Evolutionary conservation across 2,113 vertebrate genomes (phyloP).

Genomic region (Catharus bicknelli): DNA sequence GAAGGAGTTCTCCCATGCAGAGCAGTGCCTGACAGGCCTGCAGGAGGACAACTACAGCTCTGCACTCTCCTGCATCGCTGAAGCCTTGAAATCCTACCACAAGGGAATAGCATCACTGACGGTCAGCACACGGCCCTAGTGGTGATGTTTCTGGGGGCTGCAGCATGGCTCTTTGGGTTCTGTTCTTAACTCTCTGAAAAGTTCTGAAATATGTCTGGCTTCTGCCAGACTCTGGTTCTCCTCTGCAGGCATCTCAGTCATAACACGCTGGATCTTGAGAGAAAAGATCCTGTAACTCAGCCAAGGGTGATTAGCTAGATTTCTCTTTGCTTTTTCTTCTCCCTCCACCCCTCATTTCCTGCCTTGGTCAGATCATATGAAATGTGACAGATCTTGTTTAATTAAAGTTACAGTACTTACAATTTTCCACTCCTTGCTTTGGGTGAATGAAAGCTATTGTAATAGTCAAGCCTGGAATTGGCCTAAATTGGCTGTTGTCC

Average conservation of each 20-base stretch:
- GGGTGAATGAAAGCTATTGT: neutral
- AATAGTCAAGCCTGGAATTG: neutral
- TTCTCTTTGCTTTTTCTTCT: neutral
- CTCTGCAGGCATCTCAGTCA: neutral
- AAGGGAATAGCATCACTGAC: constrained; percentile 96
- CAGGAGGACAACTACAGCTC: constrained; percentile 89
- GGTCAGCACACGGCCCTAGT: constrained; percentile 71
- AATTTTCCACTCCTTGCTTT: neutral
- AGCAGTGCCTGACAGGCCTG: constrained; percentile 88
- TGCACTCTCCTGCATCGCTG: constrained; percentile 89
- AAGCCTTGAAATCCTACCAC: constrained; percentile 93
- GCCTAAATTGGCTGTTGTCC: neutral
- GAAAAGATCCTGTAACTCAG: neutral
- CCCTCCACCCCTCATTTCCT: neutral
- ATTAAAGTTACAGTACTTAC: neutral
- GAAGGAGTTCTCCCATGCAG: constrained; percentile 95
- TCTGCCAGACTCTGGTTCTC: neutral
- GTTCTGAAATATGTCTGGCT: neutral
- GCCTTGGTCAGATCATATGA: neutral
- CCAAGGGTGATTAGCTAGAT: neutral
- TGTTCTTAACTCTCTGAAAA: neutral
- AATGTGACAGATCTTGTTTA: neutral
- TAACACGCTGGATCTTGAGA: neutral
- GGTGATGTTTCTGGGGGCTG: neutral
- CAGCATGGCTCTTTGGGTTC: neutral